Percentiles rank a stretch among this genome's conserved stretches.
These are phyloP conservation scores for Phania funesta DNA, from an alignment of 2,888 invertebrate species.

Conservation along the genomic window DNA sequence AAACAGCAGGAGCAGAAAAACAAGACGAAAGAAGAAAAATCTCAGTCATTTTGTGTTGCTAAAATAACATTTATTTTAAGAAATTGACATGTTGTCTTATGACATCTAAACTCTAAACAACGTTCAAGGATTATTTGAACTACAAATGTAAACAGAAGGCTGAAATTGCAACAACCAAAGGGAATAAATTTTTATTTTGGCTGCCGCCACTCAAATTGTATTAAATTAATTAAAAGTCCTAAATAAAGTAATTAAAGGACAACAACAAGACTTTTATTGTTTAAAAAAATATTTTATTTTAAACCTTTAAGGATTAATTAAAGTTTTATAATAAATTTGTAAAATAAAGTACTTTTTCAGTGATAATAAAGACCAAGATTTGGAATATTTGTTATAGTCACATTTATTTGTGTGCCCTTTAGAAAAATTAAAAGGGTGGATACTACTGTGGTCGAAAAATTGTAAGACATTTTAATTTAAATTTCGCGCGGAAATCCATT, in stretches of 20 bases:
- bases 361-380: too few relatives aligned
- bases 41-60: constrained; percentile 62
- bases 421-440: too few relatives aligned
- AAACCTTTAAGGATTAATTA: constrained; percentile 32
- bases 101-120: constrained; percentile 57
- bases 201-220: constrained; percentile 39
- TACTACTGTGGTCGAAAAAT: too few relatives aligned
- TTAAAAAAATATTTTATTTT: constrained; percentile 26
- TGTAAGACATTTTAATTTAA: too few relatives aligned
- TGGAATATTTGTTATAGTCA: too few relatives aligned
- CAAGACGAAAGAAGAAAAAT: constrained; percentile 39
- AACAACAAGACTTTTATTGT: constrained; percentile 22
- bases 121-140: constrained; percentile 59
- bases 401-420: too few relatives aligned
- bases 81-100: constrained; percentile 68
- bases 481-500: too few relatives aligned
- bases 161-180: constrained; percentile 1
- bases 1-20: constrained; percentile 31
- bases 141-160: constrained; percentile 52
- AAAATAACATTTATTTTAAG: constrained; percentile 68
- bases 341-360: too few relatives aligned
- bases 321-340: background rate
- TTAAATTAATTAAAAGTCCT: constrained; percentile 66
- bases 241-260: constrained; percentile 65
- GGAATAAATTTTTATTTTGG: constrained; percentile 5